Base-by-base conservation (phyloP, 2,797 vertebrate genomes). In the Pogoniulus pusillus region DNA sequence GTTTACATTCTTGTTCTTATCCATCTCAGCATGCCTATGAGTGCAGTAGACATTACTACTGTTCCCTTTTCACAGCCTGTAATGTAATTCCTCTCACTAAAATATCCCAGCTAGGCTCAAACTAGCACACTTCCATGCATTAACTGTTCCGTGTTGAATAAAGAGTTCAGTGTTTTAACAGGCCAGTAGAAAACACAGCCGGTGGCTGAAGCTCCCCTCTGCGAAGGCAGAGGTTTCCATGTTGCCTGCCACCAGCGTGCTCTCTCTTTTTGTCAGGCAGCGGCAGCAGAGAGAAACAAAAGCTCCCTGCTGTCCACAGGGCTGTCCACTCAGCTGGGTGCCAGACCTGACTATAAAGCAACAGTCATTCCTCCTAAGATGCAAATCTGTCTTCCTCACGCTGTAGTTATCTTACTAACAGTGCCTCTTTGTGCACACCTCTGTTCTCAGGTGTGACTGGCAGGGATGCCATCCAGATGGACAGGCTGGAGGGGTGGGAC, bases 281-380 rank as follows among this genome's bases (percentile, higher is more conserved):
- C 1, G 68, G 85, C 85, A 92, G 85, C 83, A 95, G 57, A 92
- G 80, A 91, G 89, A 86, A 95, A 62, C 8, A 16, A 79, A 91
- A 90, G 32, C 30, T 26, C 45, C 17, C 81, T 26, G 60, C 53
- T 32, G 34, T 49, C 47, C 58, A 17, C 54, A 24, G 23, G 18
- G 58, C 39, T 62, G 29, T 16, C 15, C 26, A 8, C 45, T 69
- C 85, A 65, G 24, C 68, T 27, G 27, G 35, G 19, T 13, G n/a
- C 34, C 71, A 57, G 35, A 47, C 30, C 19, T 14, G 12, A 66
- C 49, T 16, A 32, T 15, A 16, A 37, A 87, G 24, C 43, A 69
- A 54, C 9, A 9, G 9, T 81, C 49, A 63, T 3, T 82, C 68
- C 86, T 78, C 35, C 39, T 6, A 70, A 69, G 29, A 90, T 34